Percentiles rank a stretch among this genome's conserved stretches.
phyloP scores from a whole-genome alignment of 2,113 vertebrate species.

The Chionis minor region DNA sequence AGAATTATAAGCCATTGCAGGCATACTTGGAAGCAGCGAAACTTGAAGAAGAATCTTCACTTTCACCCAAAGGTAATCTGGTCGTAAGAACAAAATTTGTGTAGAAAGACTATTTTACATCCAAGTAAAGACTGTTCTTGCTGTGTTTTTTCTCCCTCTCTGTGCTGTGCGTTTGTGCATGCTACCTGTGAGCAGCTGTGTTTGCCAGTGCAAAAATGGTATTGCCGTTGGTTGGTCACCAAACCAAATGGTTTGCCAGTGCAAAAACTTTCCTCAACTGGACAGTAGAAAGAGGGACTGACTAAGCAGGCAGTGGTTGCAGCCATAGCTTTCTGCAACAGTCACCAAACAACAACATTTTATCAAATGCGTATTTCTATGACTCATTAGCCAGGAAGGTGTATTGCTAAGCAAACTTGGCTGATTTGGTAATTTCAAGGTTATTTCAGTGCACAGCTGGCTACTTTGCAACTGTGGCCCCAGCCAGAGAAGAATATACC shows the following conservation, averaged over 20 bases:
- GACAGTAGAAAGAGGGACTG: background rate
- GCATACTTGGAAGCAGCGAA: constrained; percentile 51
- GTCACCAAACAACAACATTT: background rate
- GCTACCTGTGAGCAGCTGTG: background rate
- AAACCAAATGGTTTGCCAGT: background rate
- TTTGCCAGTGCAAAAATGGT: background rate
- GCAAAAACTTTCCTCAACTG: background rate
- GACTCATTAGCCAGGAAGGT: background rate
- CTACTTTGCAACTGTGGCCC: background rate
- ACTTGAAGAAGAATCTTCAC: background rate
- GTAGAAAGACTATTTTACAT: background rate
- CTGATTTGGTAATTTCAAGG: background rate
- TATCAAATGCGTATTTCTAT: background rate
- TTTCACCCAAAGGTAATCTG: constrained; percentile 69
- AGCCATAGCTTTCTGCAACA: background rate
- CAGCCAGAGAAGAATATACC: background rate
- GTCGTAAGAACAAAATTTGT: background rate
- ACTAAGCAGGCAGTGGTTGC: background rate
- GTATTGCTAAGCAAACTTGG: background rate
- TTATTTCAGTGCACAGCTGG: background rate
- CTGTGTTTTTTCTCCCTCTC: background rate
- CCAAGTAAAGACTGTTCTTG: background rate
- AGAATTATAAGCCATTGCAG: constrained; percentile 65
- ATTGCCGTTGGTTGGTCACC: background rate
- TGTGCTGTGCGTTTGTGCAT: background rate